phyloP scores from a whole-genome alignment of 2,113 vertebrate genomes.

The Fukomys damarensis region DNA sequence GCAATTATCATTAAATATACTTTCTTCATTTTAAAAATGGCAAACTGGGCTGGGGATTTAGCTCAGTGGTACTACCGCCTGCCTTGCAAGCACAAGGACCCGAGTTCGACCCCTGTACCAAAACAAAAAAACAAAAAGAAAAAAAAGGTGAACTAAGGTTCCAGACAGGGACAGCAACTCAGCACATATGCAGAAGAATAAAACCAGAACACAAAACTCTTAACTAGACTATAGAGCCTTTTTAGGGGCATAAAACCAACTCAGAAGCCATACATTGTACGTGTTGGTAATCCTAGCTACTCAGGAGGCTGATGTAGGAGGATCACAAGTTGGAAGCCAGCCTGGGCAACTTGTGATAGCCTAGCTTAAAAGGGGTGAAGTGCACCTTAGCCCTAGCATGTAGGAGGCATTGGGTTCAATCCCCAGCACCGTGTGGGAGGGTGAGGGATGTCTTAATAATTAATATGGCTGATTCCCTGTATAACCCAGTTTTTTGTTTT shows the following conservation, averaged over 20 bases:
- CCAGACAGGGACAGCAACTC: background rate
- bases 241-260: background rate
- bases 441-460: no score
- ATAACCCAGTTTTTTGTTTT: no score
- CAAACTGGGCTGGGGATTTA: background rate
- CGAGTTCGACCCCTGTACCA: no score
- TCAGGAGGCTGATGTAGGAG: background rate
- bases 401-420: no score
- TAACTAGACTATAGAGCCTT: background rate
- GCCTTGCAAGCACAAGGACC: no score
- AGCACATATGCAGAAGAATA: background rate
- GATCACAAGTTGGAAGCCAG: background rate
- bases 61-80: no score
- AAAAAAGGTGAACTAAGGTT: background rate
- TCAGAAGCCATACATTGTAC: background rate
- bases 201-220: background rate
- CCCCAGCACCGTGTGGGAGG: no score
- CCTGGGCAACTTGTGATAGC: background rate
- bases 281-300: background rate
- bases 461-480: no score
- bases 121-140: no score
- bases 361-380: background rate
- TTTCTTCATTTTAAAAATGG: constrained; percentile 45
- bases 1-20: constrained; percentile 9
- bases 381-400: no score